Evolutionary conservation across 1,140 invertebrate genomes (phyloP).

Genomic region (Popillia japonica): DNA sequence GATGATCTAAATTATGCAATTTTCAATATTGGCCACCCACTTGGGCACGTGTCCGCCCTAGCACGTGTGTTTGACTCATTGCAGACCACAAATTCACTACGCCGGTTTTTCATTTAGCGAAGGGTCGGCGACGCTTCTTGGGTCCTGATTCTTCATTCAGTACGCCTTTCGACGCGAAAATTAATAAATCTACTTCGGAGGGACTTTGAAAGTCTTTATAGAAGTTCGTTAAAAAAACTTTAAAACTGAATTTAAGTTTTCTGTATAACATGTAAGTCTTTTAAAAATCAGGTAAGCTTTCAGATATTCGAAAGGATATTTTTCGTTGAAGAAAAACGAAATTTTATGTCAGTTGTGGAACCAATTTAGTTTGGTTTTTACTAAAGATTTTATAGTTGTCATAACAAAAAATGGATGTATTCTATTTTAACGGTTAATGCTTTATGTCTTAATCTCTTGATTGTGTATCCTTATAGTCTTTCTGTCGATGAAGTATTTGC

Average conservation of each 20-base stretch:
- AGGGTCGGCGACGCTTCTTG: conserved; percentile 15
- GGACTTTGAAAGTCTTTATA: conserved; percentile 4
- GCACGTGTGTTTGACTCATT: conserved; percentile 63
- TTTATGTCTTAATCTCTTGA: no score
- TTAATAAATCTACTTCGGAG: conserved; percentile 15
- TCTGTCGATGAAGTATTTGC: no score
- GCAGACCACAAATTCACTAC: conserved; percentile 60
- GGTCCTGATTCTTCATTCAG: conserved; percentile 15
- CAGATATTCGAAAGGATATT: no score
- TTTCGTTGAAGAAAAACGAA: no score
- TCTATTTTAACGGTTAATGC: no score
- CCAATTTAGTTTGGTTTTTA: no score
- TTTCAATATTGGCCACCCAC: conserved; percentile 63
- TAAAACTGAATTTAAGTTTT: conserved; percentile 16
- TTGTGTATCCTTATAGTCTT: no score
- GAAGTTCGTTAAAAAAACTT: conserved; percentile 24
- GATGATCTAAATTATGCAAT: conserved; percentile 63
- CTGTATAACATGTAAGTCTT: neutral
- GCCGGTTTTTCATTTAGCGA: conserved; percentile 30
- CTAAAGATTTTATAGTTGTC: no score
- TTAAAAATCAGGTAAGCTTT: no score
- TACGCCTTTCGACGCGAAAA: neutral
- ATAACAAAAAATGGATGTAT: no score
- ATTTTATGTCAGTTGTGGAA: no score
- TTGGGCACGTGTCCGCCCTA: conserved; percentile 60